These are phyloP conservation scores for Spea bombifrons DNA, from an alignment of 2,113 vertebrate species.

Conservation along the genomic window DNA sequence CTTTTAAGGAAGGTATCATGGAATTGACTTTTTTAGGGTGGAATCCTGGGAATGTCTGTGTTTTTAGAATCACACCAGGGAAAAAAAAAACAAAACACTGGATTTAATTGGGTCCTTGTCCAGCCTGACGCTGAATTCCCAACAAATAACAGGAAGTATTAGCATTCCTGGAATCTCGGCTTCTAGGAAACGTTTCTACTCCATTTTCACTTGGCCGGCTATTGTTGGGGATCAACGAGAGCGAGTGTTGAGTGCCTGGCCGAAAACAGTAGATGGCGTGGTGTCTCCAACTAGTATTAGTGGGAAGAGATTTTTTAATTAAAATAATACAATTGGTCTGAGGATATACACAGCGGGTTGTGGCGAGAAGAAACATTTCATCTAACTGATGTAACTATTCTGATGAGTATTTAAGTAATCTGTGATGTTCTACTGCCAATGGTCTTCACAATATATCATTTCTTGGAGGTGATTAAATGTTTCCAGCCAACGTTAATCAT, in stretches of 20 bases:
- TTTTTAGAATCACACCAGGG: slow-evolving; percentile 45
- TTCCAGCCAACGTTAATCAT: no score
- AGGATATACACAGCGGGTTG: no score
- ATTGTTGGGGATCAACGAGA: not conserved
- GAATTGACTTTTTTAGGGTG: slow-evolving; percentile 24
- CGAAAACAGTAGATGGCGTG: no score
- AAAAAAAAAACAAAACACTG: slow-evolving; percentile 2
- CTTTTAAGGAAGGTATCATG: slow-evolving; percentile 58
- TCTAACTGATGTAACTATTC: no score
- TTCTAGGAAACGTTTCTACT: slow-evolving; percentile 25
- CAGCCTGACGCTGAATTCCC: slow-evolving; percentile 18
- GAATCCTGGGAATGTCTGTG: slow-evolving; percentile 61
- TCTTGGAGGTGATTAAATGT: no score
- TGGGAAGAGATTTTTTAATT: no score
- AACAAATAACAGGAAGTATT: slow-evolving; percentile 28
- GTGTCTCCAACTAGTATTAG: no score
- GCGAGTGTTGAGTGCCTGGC: not conserved
- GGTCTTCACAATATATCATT: no score
- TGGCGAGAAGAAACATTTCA: no score
- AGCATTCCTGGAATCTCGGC: slow-evolving; percentile 35
- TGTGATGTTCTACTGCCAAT: no score
- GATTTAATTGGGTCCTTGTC: slow-evolving; percentile 34
- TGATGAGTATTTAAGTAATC: no score
- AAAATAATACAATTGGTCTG: no score
- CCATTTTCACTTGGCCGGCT: not conserved